Evolutionary conservation across 2,113 vertebrate genomes (phyloP).

Genomic region (Cacatua alba): DNA sequence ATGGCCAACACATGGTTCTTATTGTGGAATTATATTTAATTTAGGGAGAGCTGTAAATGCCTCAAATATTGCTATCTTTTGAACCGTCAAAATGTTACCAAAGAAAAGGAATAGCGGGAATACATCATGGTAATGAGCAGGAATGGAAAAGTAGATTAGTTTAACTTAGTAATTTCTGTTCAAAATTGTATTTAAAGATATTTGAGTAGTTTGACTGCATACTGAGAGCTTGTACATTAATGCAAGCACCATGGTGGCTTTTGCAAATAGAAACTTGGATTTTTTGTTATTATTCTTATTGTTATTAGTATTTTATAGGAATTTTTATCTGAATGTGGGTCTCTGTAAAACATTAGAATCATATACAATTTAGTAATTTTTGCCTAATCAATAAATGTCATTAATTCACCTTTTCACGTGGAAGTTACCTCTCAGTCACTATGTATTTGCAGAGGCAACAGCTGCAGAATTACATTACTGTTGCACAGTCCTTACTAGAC

Average conservation of each 20-base stretch:
- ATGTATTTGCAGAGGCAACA: neutral
- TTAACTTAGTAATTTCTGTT: neutral
- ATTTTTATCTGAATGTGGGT: neutral
- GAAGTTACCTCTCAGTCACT: neutral
- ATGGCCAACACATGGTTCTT: neutral
- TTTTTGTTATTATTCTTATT: neutral
- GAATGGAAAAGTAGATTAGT: neutral
- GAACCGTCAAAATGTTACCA: neutral
- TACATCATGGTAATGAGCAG: neutral
- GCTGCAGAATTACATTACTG: neutral
- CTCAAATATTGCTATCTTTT: neutral
- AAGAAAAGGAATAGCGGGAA: neutral
- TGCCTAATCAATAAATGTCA: neutral
- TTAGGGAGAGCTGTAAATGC: neutral
- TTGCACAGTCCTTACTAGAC: neutral
- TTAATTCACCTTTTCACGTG: neutral
- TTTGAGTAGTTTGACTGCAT: neutral
- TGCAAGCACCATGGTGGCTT: neutral
- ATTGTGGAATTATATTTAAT: neutral
- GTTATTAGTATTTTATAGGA: neutral
- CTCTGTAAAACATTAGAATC: neutral
- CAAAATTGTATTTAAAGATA: neutral
- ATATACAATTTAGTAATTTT: neutral
- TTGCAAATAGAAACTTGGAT: neutral
- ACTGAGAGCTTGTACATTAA: neutral